phyloP scores from a whole-genome alignment of 2,797 vertebrate species.

The Cynodonichthys magdalenae region DNA sequence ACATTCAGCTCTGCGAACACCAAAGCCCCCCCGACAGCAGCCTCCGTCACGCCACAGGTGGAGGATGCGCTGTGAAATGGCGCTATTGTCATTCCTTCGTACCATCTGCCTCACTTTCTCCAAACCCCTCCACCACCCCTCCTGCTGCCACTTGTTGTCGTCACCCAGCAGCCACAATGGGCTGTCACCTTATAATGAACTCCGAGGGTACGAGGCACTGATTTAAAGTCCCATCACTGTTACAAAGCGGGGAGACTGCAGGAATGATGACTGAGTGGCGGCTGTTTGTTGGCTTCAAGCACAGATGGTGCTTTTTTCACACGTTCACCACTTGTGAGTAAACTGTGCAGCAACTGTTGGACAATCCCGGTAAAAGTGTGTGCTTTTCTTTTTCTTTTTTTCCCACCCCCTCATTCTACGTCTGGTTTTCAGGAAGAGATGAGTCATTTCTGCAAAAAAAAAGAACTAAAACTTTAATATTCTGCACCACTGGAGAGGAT shows the following conservation, averaged over 20 bases:
- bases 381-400: constrained; percentile 39
- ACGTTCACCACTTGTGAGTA: constrained; percentile 46
- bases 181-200: constrained; percentile 76
- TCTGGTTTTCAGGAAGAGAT: constrained; percentile 44
- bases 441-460: constrained; percentile 43
- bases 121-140: constrained; percentile 8
- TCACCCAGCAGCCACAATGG: constrained; percentile 62
- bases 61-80: constrained; percentile 71
- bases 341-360: constrained; percentile 32
- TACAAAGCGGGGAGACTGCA: constrained; percentile 53
- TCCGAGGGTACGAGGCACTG: constrained; percentile 65
- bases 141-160: constrained; percentile 59
- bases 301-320: constrained; percentile 71
- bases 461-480: constrained; percentile 52
- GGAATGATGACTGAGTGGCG: constrained; percentile 59
- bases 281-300: constrained; percentile 47
- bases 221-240: constrained; percentile 79
- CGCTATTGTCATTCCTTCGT: constrained; percentile 58
- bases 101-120: constrained; percentile 68
- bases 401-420: constrained; percentile 14
- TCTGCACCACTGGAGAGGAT: constrained; percentile 64
- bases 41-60: constrained; percentile 67
- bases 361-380: constrained; percentile 46
- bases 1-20: constrained; percentile 62
- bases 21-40: constrained; percentile 56